phyloP scores from a whole-genome alignment of 2,888 invertebrate species.

The Falcaria lacertinaria region DNA sequence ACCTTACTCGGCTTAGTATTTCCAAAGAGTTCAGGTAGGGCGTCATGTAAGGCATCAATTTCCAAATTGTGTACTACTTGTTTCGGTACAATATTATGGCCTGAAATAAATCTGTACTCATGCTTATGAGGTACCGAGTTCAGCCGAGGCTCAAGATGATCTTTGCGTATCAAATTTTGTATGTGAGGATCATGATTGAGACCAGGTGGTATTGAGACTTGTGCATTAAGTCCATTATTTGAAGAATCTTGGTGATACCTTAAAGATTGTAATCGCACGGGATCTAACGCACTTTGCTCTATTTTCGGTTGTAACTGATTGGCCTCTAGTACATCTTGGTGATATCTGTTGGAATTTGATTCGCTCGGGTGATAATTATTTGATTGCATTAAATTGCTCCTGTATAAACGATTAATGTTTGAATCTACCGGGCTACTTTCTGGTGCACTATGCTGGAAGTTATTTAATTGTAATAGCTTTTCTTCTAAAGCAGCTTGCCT shows the following conservation, averaged over 20 bases:
- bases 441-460: background rate
- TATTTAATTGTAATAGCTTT: background rate
- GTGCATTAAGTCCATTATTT: background rate
- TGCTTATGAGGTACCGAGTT: constrained; percentile 3
- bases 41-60: constrained; percentile 27
- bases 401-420: background rate
- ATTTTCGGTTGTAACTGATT: background rate
- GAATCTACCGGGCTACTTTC: background rate
- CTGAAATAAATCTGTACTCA: constrained; percentile 21
- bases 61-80: constrained; percentile 24
- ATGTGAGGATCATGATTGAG: background rate
- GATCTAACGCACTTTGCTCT: no score
- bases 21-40: constrained; percentile 12
- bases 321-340: background rate
- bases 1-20: constrained; percentile 23
- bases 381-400: background rate
- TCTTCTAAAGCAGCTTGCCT: background rate
- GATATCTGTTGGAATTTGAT: background rate
- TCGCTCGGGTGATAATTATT: background rate
- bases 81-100: constrained; percentile 26
- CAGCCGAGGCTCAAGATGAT: constrained; percentile 32
- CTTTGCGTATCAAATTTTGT: constrained; percentile 7
- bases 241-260: background rate
- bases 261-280: background rate
- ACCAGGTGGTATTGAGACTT: background rate